These are phyloP conservation scores for Nerophis lumbriciformis DNA, from an alignment of 2,113 vertebrate genomes.

Conservation along the genomic window DNA sequence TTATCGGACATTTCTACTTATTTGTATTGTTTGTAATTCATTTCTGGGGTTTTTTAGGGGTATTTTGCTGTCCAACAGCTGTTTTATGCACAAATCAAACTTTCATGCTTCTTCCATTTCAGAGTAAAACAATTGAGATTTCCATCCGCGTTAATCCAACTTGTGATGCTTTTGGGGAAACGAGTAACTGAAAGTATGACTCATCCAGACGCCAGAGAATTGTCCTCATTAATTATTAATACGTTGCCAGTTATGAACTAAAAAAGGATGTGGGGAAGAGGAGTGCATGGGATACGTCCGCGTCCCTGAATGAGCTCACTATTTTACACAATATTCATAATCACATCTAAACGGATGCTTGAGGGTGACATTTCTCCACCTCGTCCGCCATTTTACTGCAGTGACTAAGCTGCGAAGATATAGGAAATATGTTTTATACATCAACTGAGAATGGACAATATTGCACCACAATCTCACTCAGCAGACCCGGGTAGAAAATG, in stretches of 20 bases:
- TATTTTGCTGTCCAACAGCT: not conserved
- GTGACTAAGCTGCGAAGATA: too few relatives aligned
- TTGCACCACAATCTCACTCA: too few relatives aligned
- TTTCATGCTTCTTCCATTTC: conserved; percentile 38
- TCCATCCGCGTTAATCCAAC: conserved; percentile 43
- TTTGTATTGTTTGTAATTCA: too few relatives aligned
- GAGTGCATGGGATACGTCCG: conserved; percentile 34
- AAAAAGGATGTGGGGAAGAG: conserved; percentile 27
- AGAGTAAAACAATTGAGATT: conserved; percentile 46
- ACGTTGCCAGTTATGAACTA: conserved; percentile 53
- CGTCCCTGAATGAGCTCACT: conserved; percentile 5
- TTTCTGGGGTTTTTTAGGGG: not conserved
- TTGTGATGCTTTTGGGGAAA: conserved; percentile 49
- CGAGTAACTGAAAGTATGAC: conserved; percentile 56
- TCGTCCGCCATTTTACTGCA: conserved; percentile 1
- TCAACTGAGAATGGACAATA: too few relatives aligned
- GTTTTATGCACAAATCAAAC: conserved; percentile 42
- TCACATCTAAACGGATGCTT: conserved; percentile 8
- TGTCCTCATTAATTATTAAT: conserved; percentile 62
- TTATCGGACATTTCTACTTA: too few relatives aligned
- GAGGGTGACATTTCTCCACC: conserved; percentile 12
- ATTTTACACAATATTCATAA: not conserved
- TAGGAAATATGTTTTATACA: too few relatives aligned
- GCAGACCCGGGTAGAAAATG: too few relatives aligned
- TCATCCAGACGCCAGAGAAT: conserved; percentile 57